A percentile compares a stretch with the other conserved stretches of the same genome.
phyloP scores from a whole-genome alignment of 2,113 vertebrate genomes.

The Chaetodon trifascialis region DNA sequence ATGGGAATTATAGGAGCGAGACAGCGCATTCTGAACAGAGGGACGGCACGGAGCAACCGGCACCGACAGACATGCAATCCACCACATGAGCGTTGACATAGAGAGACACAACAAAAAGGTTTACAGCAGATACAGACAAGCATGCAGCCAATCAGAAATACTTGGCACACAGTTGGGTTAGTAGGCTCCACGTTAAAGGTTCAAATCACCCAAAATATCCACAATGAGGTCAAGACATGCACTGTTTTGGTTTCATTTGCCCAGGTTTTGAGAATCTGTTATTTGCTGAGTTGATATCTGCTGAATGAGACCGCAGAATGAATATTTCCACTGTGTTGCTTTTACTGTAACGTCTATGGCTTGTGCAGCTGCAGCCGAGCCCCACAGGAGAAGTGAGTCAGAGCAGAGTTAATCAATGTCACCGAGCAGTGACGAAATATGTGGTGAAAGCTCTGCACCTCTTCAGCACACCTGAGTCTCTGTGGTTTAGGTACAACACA shows the following conservation, averaged over 20 bases:
- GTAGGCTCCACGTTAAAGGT: slow-evolving; percentile 22
- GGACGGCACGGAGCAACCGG: slow-evolving; percentile 62
- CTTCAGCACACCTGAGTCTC: no score
- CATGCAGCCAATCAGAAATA: slow-evolving; percentile 49
- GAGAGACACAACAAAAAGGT: slow-evolving; percentile 51
- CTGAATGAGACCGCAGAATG: background rate
- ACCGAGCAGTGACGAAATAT: no score
- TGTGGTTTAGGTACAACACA: no score
- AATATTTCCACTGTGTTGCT: background rate
- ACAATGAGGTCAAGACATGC: background rate
- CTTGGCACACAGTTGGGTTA: slow-evolving; percentile 49
- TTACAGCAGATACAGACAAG: slow-evolving; percentile 48
- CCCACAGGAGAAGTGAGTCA: background rate
- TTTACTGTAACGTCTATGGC: background rate
- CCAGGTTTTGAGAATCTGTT: background rate
- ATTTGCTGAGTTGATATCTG: background rate
- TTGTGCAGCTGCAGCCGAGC: no score
- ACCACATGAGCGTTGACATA: slow-evolving; percentile 52
- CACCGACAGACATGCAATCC: slow-evolving; percentile 63
- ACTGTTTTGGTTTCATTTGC: slow-evolving; percentile 20
- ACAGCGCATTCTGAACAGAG: slow-evolving; percentile 95
- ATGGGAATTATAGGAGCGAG: slow-evolving; percentile 97
- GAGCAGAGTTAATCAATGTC: no score
- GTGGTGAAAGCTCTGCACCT: no score
- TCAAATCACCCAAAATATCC: background rate